Conservation (phyloP, 2,113 vertebrate genomes). For the Cynoglossus semilaevis region DNA sequence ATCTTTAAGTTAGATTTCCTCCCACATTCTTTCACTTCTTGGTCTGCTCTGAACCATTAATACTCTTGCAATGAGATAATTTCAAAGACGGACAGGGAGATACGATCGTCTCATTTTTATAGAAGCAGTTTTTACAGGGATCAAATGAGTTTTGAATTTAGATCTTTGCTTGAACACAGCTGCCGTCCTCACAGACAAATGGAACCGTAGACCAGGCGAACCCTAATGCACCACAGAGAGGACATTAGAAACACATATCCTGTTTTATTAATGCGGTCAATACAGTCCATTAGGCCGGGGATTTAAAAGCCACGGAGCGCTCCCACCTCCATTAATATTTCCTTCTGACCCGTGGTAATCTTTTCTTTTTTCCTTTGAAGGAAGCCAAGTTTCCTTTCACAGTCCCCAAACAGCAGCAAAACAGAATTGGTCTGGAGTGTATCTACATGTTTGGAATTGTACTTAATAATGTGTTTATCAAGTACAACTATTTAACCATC, state of each 20-base stretch:
- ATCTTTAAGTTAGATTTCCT: constrained; percentile 4
- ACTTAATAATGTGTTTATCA: neutral
- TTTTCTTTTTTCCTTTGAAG: constrained; percentile 23
- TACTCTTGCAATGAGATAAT: constrained; percentile 6
- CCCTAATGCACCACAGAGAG: constrained; percentile 72
- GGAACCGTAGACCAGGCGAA: constrained; percentile 45
- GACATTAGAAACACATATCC: constrained; percentile 75
- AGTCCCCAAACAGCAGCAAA: constrained; percentile 5
- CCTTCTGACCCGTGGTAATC: constrained; percentile 50
- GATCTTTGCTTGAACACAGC: constrained; percentile 31
- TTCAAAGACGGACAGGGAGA: neutral
- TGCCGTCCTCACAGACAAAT: constrained; percentile 62
- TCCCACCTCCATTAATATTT: constrained; percentile 68
- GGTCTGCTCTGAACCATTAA: constrained; percentile 5
- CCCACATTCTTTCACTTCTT: neutral
- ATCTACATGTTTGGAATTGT: neutral
- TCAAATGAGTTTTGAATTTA: constrained; percentile 45
- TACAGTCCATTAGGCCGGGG: constrained; percentile 73
- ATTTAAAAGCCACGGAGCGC: constrained; percentile 69
- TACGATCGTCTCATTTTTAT: constrained; percentile 9
- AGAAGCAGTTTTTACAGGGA: constrained; percentile 25
- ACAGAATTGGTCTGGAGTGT: constrained; percentile 7
- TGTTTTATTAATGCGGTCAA: constrained; percentile 78
- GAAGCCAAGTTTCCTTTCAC: constrained; percentile 23
- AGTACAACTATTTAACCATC: neutral